Evolutionary conservation across 2,888 invertebrate genomes (phyloP).

Genomic region (Drosophila birchii): DNA sequence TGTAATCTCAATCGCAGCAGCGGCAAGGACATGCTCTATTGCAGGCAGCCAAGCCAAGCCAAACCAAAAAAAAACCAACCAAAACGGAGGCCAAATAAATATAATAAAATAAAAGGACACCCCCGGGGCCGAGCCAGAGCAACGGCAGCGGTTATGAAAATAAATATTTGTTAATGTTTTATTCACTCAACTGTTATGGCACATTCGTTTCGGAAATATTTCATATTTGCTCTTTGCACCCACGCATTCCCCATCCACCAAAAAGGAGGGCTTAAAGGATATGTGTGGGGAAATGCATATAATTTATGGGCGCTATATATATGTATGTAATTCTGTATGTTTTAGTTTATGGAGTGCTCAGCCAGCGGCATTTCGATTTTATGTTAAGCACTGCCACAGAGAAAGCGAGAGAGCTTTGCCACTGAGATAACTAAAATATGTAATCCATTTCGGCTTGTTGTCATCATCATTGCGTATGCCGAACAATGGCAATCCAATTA

Average conservation of each 20-base stretch:
- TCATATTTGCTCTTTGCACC: slow-evolving; percentile 34
- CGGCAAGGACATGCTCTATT: slow-evolving; percentile 39
- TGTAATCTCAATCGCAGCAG: slow-evolving; percentile 52
- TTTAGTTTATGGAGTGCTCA: slow-evolving; percentile 15
- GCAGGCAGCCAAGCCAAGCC: slow-evolving; percentile 13
- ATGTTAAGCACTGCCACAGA: slow-evolving; percentile 7
- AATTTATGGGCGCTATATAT: slow-evolving; percentile 6
- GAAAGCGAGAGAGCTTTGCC: background rate
- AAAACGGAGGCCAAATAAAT: slow-evolving; percentile 30
- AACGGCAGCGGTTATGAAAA: slow-evolving; percentile 47
- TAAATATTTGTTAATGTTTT: slow-evolving; percentile 57
- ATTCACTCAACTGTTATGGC: slow-evolving; percentile 51
- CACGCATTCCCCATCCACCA: slow-evolving; percentile 1
- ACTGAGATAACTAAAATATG: slow-evolving; percentile 28
- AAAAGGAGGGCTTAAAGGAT: slow-evolving; percentile 29
- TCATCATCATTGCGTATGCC: slow-evolving; percentile 6
- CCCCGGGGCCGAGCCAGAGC: slow-evolving; percentile 22
- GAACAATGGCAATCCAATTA: slow-evolving; percentile 59
- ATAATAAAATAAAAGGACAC: slow-evolving; percentile 50
- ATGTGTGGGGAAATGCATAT: slow-evolving; percentile 26
- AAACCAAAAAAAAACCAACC: slow-evolving; percentile 5
- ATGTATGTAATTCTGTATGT: too few species aligned
- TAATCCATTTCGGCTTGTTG: slow-evolving; percentile 23
- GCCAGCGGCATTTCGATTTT: slow-evolving; percentile 13
- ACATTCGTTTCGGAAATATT: slow-evolving; percentile 51